Evolutionary conservation across 2,888 invertebrate genomes (phyloP), one percentile per base, ranked within the genome.

Genomic region (Drosophila limbata): DNA sequence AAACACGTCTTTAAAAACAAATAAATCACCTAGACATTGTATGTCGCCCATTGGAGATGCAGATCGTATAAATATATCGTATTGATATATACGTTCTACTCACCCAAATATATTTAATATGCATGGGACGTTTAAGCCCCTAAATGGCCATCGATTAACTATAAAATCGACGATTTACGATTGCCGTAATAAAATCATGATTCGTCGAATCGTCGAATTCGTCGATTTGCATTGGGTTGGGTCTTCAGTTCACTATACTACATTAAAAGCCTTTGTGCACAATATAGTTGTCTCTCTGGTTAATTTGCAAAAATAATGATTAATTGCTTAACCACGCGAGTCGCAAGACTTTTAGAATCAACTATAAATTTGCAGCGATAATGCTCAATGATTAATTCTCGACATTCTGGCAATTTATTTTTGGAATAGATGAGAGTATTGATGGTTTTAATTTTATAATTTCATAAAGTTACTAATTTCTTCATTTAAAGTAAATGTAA

Each of bases 1-100:
- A 77, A 88, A 79, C 85, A 83, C 83, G 88, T 86, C 70, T 83
- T 86, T 83, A 88, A 86, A 86, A 81, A 69, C 73, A 79, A 78
- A 86, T 88, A 88, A 88, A 85, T 86, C 88, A 88, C 79, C 69
- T 68, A 53, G 39, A 69, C 52, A 72, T 68, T 69, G 73, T 68
- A 52, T 61, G 59, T 48, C 44, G 48, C 37, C 45, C 52, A 52
- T 71, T 63, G 28, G 31, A 67, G 50, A 63, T 57, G 59, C 61
- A 65, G 62, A 55, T 59, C 42, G 45, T 51, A 64, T 44, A 56
- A 17, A 48, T 45, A 48, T 45, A 48, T 60, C 42, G 19, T 9
- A 17, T 40, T 21, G 9, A 25, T 48, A 47, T 15, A 28, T 40
- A 33, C 47, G 10, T 31, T 47, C 28, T 17, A 47, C 39, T 61